Percentiles rank a stretch among this genome's conserved stretches.
Conservation (phyloP, 2,797 vertebrate genomes). For the Rachycentron canadum region DNA sequence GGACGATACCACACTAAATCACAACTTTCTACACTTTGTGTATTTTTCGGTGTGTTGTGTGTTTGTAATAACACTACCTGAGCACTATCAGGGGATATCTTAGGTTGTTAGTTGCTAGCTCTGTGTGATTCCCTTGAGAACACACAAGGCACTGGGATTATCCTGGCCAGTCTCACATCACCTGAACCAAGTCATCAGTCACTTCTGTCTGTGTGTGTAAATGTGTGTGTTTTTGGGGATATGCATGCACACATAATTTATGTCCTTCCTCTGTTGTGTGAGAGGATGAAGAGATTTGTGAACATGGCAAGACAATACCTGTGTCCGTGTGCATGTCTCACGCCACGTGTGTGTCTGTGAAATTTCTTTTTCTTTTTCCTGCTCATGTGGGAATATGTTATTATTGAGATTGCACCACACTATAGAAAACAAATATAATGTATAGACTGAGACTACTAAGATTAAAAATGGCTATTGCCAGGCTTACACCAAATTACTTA, state of each 20-base stretch:
- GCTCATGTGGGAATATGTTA: constrained; percentile 1
- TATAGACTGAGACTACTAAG: no score
- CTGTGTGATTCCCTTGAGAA: constrained; percentile 59
- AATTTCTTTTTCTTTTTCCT: neutral
- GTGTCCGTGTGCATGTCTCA: neutral
- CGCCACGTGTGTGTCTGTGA: neutral
- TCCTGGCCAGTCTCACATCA: constrained; percentile 65
- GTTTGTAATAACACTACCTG: constrained; percentile 54
- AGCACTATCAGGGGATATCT: constrained; percentile 37
- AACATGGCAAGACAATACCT: constrained; percentile 14
- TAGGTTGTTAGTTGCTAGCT: constrained; percentile 63
- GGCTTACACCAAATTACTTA: no score
- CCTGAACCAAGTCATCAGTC: constrained; percentile 78
- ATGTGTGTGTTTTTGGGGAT: neutral
- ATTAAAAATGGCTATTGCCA: no score
- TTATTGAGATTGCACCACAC: constrained; percentile 1
- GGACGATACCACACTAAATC: constrained; percentile 47
- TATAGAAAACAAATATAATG: no score
- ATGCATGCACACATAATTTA: constrained; percentile 30
- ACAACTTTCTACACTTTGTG: constrained; percentile 39
- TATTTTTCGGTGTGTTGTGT: constrained; percentile 39
- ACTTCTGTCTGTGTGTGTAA: constrained; percentile 25
- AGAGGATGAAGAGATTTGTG: constrained; percentile 26
- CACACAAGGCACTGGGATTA: constrained; percentile 73
- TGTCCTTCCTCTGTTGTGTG: constrained; percentile 17